These are phyloP conservation scores for Ectropis crepuscularia DNA, from an alignment of 2,888 invertebrate genomes.

Conservation along the genomic window DNA sequence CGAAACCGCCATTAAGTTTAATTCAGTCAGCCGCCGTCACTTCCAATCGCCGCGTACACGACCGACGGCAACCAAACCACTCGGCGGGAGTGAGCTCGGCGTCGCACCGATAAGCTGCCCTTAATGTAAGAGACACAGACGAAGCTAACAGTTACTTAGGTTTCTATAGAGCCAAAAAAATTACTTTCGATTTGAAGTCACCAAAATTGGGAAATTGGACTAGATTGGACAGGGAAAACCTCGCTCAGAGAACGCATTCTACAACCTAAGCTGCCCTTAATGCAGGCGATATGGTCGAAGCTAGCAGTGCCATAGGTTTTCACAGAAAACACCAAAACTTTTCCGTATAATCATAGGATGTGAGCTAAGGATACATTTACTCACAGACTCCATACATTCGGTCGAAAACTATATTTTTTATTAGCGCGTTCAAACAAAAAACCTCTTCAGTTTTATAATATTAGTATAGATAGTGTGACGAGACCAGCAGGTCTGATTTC, in stretches of 20 bases:
- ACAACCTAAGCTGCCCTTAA: slow-evolving; percentile 27
- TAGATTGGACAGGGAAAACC: too few species aligned
- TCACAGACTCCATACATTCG: too few species aligned
- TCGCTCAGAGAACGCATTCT: too few species aligned
- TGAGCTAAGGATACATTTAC: too few species aligned
- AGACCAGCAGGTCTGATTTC: too few species aligned
- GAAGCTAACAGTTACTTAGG: slow-evolving; percentile 9
- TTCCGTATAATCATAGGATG: too few species aligned
- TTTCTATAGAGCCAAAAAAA: background rate
- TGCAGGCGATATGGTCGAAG: slow-evolving; percentile 1
- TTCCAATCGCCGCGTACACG: slow-evolving; percentile 8
- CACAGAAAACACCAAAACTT: background rate
- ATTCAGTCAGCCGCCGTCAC: slow-evolving; percentile 12
- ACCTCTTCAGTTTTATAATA: too few species aligned
- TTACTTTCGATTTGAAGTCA: too few species aligned
- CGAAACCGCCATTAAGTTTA: slow-evolving; percentile 1
- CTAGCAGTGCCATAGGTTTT: slow-evolving; percentile 9
- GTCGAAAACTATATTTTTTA: too few species aligned
- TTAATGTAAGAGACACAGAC: slow-evolving; percentile 11
- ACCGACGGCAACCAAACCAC: slow-evolving; percentile 26
- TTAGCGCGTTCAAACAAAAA: too few species aligned
- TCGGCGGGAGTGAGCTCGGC: slow-evolving; percentile 15
- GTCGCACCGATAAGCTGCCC: slow-evolving; percentile 23
- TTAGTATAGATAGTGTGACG: too few species aligned
- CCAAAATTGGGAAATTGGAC: too few species aligned